phyloP scores from a whole-genome alignment of 2,113 vertebrate species.

The Caranx ignobilis region DNA sequence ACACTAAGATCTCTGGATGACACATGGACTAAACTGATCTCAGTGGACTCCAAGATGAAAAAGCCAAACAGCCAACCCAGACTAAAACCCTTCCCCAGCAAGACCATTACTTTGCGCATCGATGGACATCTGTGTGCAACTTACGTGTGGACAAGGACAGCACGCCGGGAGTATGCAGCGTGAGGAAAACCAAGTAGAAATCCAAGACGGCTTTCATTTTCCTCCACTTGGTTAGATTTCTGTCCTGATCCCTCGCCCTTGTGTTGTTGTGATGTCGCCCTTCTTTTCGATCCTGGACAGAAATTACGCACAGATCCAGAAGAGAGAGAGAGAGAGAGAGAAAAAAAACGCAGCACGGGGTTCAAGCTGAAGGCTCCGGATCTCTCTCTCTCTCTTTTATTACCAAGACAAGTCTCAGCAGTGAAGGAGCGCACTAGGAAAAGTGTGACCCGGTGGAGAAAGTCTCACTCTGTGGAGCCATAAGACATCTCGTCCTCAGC shows the following conservation, averaged over 20 bases:
- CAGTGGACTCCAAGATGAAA: neutral
- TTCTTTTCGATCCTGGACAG: slow-evolving; percentile 40
- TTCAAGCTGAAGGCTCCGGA: slow-evolving; percentile 51
- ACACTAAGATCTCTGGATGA: slow-evolving; percentile 38
- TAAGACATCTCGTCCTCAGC: slow-evolving; percentile 13
- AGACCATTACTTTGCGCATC: slow-evolving; percentile 44
- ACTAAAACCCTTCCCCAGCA: neutral
- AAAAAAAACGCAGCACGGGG: slow-evolving; percentile 48
- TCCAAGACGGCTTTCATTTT: slow-evolving; percentile 72
- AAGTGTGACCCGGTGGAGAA: slow-evolving; percentile 53
- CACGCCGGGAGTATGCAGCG: slow-evolving; percentile 78
- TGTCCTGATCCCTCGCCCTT: slow-evolving; percentile 47
- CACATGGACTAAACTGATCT: slow-evolving; percentile 25
- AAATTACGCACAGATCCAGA: slow-evolving; percentile 65
- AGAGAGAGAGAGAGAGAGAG: slow-evolving; percentile 15
- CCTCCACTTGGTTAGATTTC: neutral
- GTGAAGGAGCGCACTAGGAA: slow-evolving; percentile 40
- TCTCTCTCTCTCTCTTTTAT: slow-evolving; percentile 7
- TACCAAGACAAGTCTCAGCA: slow-evolving; percentile 39
- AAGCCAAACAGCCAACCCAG: neutral
- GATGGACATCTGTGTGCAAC: slow-evolving; percentile 72
- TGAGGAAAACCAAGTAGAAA: slow-evolving; percentile 74
- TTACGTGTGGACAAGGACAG: slow-evolving; percentile 85
- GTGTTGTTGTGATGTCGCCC: slow-evolving; percentile 62
- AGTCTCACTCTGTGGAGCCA: slow-evolving; percentile 36